Conservation (phyloP, 2,888 invertebrate species). For the Mesochorus sp. region DNA sequence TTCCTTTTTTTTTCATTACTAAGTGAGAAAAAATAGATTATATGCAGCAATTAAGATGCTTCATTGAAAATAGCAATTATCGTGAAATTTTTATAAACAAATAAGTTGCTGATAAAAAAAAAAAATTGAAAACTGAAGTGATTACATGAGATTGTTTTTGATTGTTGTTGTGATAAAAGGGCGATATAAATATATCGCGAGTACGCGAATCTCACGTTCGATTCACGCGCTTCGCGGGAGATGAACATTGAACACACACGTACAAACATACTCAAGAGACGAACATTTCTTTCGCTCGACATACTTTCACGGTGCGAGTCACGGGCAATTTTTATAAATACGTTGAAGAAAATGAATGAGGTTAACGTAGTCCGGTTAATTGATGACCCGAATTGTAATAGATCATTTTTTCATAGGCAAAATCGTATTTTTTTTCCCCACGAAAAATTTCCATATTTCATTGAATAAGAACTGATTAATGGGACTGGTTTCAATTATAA, state of each 20-base stretch:
- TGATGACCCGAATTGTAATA: neutral
- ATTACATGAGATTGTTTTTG: neutral
- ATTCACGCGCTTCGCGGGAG: constrained; percentile 49
- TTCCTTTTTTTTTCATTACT: no score
- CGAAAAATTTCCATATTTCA: no score
- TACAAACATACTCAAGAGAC: no score
- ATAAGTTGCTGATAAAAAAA: neutral
- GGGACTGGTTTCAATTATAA: no score
- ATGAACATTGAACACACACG: constrained; percentile 53
- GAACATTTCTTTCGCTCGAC: constrained; percentile 58
- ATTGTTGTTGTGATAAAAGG: constrained; percentile 28
- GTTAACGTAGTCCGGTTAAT: constrained; percentile 26
- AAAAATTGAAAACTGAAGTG: neutral
- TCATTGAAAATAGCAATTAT: neutral
- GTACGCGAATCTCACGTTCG: constrained; percentile 22
- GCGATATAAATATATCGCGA: constrained; percentile 27
- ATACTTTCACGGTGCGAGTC: constrained; percentile 56
- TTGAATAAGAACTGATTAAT: no score
- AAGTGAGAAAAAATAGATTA: no score
- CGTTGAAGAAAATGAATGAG: constrained; percentile 20
- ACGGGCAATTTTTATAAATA: constrained; percentile 18
- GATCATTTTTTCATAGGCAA: neutral
- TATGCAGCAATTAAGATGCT: no score
- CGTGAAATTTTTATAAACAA: neutral
- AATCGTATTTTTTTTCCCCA: no score